These are phyloP conservation scores for Drosophila aldrichi DNA, from an alignment of 2,888 invertebrate species.

Conservation along the genomic window DNA sequence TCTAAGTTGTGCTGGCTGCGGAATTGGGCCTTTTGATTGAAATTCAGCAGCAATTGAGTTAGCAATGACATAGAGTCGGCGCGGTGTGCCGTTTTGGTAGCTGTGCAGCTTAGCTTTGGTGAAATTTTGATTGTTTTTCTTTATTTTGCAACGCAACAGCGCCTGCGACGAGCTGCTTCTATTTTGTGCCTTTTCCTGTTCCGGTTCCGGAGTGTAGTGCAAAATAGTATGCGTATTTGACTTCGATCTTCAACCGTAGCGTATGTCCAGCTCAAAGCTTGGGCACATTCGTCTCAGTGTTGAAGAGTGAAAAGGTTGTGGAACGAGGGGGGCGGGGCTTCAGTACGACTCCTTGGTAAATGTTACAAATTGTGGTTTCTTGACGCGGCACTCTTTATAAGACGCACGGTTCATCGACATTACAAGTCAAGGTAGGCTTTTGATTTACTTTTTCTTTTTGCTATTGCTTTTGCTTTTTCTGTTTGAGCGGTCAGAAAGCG, in stretches of 20 bases:
- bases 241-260: constrained; percentile 40
- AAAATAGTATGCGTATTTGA: not conserved
- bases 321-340: constrained; percentile 17
- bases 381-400: constrained; percentile 64
- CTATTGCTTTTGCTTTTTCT: not conserved
- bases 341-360: constrained; percentile 27
- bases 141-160: constrained; percentile 19
- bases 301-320: constrained; percentile 2
- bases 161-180: constrained; percentile 6
- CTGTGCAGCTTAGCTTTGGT: constrained; percentile 74
- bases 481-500: constrained; percentile 29
- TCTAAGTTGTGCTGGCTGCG: constrained; percentile 82
- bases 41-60: constrained; percentile 83
- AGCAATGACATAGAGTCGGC: constrained; percentile 85
- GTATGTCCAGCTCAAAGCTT: constrained; percentile 55
- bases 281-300: constrained; percentile 53
- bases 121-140: constrained; percentile 80
- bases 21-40: constrained; percentile 82
- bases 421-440: constrained; percentile 66
- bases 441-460: constrained; percentile 7
- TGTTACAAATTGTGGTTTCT: constrained; percentile 28
- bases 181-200: constrained; percentile 3
- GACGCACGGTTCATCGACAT: constrained; percentile 78
- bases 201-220: constrained; percentile 13
- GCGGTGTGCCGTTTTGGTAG: constrained; percentile 83